Conservation (phyloP, 1,140 invertebrate genomes). For the Xylocopa sonorina region DNA sequence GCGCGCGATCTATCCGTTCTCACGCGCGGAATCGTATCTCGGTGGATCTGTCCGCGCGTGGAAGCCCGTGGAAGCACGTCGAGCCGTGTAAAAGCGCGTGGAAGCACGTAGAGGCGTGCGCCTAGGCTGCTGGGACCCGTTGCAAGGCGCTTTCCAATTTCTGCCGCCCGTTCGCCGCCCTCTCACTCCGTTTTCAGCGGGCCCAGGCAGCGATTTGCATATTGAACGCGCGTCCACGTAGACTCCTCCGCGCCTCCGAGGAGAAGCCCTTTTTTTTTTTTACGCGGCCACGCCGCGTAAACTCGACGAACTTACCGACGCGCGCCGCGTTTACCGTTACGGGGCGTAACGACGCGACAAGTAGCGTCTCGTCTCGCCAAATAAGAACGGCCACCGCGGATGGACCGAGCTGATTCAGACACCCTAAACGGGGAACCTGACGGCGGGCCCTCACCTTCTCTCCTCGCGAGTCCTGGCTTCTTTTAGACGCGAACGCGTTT, state of each 20-base stretch:
- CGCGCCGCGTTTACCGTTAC: slow-evolving; percentile 4
- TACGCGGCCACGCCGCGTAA: not conserved
- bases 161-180: slow-evolving; percentile 33
- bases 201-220: slow-evolving; percentile 48
- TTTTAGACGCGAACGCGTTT: too few relatives aligned
- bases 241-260: slow-evolving; percentile 48
- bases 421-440: not conserved
- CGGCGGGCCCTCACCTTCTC: too few relatives aligned
- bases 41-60: slow-evolving; percentile 23
- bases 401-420: slow-evolving; percentile 4
- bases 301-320: slow-evolving; percentile 15
- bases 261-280: slow-evolving; percentile 19
- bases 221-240: slow-evolving; percentile 46
- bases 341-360: slow-evolving; percentile 12
- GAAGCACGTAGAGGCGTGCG: not conserved
- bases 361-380: slow-evolving; percentile 17
- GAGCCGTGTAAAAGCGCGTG: not conserved
- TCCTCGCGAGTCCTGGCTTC: too few relatives aligned
- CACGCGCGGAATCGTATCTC: slow-evolving; percentile 57
- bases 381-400: slow-evolving; percentile 3
- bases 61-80: slow-evolving; percentile 12
- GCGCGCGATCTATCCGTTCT: slow-evolving; percentile 71
- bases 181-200: slow-evolving; percentile 46
- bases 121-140: too few relatives aligned
- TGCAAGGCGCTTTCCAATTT: slow-evolving; percentile 58